Evolutionary conservation across 1,140 invertebrate species (phyloP).

Genomic region (Pseudomyrmex sp.): DNA sequence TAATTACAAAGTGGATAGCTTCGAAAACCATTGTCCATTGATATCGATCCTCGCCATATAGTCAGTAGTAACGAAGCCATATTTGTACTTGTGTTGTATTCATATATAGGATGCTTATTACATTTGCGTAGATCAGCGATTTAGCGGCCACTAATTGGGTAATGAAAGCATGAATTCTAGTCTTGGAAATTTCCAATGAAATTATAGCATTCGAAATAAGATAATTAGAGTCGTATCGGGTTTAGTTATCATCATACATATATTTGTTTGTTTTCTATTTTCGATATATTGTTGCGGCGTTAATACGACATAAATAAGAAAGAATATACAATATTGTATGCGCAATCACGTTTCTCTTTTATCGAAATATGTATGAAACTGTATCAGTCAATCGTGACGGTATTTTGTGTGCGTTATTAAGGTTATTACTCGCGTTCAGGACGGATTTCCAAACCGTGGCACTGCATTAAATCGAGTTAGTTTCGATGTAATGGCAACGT

Average conservation of each 20-base stretch:
- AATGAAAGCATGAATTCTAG: constrained; percentile 24
- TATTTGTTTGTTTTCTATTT: background rate
- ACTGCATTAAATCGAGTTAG: constrained; percentile 48
- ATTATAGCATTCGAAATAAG: background rate
- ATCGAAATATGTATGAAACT: constrained; percentile 16
- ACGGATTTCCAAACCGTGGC: constrained; percentile 27
- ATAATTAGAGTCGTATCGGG: background rate
- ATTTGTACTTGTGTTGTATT: constrained; percentile 55
- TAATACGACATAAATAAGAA: background rate
- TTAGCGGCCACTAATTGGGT: constrained; percentile 44
- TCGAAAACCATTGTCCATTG: constrained; percentile 5
- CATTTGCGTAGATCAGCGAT: constrained; percentile 32
- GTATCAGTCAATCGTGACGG: constrained; percentile 5
- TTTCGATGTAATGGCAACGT: constrained; percentile 37
- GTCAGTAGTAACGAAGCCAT: constrained; percentile 36
- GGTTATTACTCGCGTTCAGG: constrained; percentile 33
- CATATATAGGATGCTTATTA: constrained; percentile 36
- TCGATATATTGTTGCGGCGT: background rate
- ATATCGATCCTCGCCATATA: constrained; percentile 21
- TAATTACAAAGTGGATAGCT: background rate
- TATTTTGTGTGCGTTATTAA: constrained; percentile 33
- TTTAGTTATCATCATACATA: background rate
- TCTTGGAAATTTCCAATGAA: constrained; percentile 30
- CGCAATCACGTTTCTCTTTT: background rate
- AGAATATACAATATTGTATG: no score